Evolutionary conservation across 2,797 vertebrate genomes (phyloP).

Genomic region (Todus mexicanus): DNA sequence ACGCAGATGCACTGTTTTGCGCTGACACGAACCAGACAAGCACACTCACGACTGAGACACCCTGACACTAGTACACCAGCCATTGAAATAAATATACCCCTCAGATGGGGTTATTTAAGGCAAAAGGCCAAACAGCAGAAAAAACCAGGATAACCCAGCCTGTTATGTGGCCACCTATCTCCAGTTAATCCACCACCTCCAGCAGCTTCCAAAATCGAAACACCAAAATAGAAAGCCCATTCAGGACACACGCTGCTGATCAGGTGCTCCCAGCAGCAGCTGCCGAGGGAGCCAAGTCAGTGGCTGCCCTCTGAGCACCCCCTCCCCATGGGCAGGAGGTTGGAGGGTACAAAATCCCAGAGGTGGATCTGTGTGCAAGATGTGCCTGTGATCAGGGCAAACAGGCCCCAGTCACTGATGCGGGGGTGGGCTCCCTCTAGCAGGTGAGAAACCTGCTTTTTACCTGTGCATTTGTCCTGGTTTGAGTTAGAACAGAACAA

Average conservation of each 20-base stretch:
- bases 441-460: neutral
- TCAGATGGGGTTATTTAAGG: neutral
- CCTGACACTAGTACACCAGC: neutral
- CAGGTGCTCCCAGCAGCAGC: neutral
- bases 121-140: constrained; percentile 1
- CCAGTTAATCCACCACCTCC: neutral
- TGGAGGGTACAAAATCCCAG: neutral
- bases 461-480: neutral
- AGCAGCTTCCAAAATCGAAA: constrained; percentile 3
- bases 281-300: neutral
- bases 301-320: fast-evolving
- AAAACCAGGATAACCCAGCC: neutral
- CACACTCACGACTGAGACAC: neutral
- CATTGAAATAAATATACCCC: constrained; percentile 15
- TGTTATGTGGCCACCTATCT: neutral
- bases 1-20: neutral
- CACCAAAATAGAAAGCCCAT: neutral
- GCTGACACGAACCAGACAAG: neutral
- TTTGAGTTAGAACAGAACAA: no score
- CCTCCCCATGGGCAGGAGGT: neutral
- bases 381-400: neutral
- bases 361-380: neutral
- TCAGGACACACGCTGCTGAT: neutral
- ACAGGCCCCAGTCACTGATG: neutral
- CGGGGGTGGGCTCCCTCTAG: neutral